phyloP scores from a whole-genome alignment of 2,888 invertebrate genomes.

The Caenorhabditis sp. region DNA sequence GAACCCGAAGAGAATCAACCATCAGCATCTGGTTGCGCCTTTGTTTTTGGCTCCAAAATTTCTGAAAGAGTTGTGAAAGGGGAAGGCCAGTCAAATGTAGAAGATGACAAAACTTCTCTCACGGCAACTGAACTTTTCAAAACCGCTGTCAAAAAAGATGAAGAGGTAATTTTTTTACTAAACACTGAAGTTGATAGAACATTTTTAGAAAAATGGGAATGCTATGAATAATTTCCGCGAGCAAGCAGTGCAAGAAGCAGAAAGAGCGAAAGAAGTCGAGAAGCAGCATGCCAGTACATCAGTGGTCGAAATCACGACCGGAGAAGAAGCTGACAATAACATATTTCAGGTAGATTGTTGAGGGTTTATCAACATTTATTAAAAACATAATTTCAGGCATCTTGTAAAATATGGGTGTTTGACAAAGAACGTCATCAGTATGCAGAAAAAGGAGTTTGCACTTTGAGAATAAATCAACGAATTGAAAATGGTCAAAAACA shows the following conservation, averaged over 20 bases:
- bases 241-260: constrained; percentile 35
- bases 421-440: constrained; percentile 57
- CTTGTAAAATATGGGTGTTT: constrained; percentile 65
- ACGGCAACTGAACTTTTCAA: constrained; percentile 44
- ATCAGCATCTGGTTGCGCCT: background rate
- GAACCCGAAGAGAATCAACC: constrained; percentile 6
- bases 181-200: background rate
- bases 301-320: constrained; percentile 57
- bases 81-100: constrained; percentile 5
- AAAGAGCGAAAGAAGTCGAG: constrained; percentile 40
- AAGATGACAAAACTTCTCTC: constrained; percentile 5
- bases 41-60: constrained; percentile 51
- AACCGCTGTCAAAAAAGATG: constrained; percentile 29
- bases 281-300: constrained; percentile 49
- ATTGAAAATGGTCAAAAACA: constrained; percentile 35
- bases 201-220: constrained; percentile 24
- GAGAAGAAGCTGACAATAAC: constrained; percentile 62
- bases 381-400: constrained; percentile 45
- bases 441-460: constrained; percentile 61
- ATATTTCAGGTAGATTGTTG: constrained; percentile 49
- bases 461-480: constrained; percentile 40
- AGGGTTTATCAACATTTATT: background rate
- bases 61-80: constrained; percentile 37
- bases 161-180: too few species aligned
- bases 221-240: constrained; percentile 23